Conservation (phyloP, 2,797 vertebrate species). For the Kryptopterus vitreolus region DNA sequence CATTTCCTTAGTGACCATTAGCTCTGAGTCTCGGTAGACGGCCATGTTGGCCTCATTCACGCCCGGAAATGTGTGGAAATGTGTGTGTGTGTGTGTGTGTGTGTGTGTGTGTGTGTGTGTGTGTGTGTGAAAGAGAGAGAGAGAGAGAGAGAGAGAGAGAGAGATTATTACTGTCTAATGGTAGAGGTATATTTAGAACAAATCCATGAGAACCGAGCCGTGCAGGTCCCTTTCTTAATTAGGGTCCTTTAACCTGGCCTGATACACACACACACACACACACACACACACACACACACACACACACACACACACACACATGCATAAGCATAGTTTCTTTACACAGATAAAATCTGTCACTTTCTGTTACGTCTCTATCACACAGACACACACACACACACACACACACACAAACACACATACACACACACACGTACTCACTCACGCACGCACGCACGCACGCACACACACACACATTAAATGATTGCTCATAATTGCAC, state of each 20-base stretch:
- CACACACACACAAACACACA: background rate
- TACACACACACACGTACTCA: background rate
- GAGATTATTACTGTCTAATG: conserved; percentile 13
- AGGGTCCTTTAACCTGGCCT: conserved; percentile 33
- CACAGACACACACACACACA: too few species aligned
- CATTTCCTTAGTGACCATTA: conserved; percentile 6
- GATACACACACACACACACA: background rate
- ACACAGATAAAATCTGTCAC: background rate
- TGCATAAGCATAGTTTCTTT: background rate
- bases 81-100: conserved; percentile 10
- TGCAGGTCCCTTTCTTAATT: conserved; percentile 24
- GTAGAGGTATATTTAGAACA: conserved; percentile 17
- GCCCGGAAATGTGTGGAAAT: background rate
- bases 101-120: background rate
- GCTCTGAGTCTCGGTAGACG: background rate
- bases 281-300: background rate
- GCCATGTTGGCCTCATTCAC: conserved; percentile 33
- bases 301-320: background rate
- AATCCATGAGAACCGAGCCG: background rate
- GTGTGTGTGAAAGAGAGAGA: background rate
- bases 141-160: background rate
- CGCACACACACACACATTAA: conserved; percentile 8
- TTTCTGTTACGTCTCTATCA: background rate
- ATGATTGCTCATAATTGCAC: too few species aligned
- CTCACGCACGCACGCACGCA: conserved; percentile 2